A percentile compares a stretch with the other conserved stretches of the same genome.
These are phyloP conservation scores for Plagodis dolabraria DNA, from an alignment of 2,888 invertebrate genomes.

Conservation along the genomic window DNA sequence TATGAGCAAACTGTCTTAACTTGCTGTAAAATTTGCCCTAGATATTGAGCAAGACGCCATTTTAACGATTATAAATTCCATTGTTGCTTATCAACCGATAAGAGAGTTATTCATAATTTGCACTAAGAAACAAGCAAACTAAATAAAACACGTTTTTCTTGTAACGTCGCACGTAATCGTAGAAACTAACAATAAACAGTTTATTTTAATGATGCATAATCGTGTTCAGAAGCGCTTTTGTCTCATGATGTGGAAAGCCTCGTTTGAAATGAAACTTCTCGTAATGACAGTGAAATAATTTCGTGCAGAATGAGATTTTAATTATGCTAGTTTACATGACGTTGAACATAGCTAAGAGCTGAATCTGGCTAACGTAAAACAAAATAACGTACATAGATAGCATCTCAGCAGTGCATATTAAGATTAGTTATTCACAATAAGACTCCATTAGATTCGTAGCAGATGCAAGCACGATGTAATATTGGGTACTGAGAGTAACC, in stretches of 20 bases:
- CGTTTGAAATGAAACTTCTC: constrained; percentile 30
- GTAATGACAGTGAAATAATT: constrained; percentile 35
- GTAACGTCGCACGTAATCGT: constrained; percentile 37
- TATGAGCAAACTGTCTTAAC: constrained; percentile 3
- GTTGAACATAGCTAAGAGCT: constrained; percentile 16
- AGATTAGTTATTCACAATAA: no score
- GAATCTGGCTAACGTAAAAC: constrained; percentile 3
- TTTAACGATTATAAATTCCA: constrained; percentile 18
- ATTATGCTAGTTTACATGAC: constrained; percentile 24
- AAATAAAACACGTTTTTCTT: constrained; percentile 31
- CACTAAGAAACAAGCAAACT: constrained; percentile 24
- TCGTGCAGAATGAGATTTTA: constrained; percentile 22
- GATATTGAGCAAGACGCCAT: constrained; percentile 13
- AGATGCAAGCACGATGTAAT: no score
- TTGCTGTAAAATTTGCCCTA: constrained; percentile 8
- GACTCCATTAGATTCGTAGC: neutral
- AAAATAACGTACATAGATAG: constrained; percentile 3
- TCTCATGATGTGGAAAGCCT: constrained; percentile 35
- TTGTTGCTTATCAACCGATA: constrained; percentile 23
- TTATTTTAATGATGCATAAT: constrained; percentile 49
- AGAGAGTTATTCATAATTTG: constrained; percentile 21
- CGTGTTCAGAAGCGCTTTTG: constrained; percentile 31
- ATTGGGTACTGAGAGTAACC: no score
- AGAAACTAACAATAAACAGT: constrained; percentile 45
- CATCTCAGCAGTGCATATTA: neutral